Evolutionary conservation across 2,797 vertebrate species (phyloP).

Genomic region (Pogoniulus pusillus): DNA sequence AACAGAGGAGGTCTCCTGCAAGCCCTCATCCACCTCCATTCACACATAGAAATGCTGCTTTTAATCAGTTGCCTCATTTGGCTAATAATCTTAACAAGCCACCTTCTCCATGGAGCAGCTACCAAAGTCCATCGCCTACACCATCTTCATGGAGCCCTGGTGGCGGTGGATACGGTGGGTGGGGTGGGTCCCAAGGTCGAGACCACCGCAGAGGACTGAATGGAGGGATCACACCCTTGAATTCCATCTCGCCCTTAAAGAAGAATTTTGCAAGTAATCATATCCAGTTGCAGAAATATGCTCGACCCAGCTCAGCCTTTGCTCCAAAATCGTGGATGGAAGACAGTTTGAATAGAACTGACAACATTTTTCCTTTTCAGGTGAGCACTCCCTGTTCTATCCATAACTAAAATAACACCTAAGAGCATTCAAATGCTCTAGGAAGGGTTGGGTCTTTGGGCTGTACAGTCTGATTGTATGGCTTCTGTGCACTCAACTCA

Average conservation of each 20-base stretch:
- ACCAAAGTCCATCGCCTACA: slow-evolving; percentile 96
- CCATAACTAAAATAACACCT: background rate
- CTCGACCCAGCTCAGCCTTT: slow-evolving; percentile 92
- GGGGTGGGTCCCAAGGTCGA: slow-evolving; percentile 95
- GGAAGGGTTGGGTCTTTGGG: background rate
- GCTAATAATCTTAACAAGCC: slow-evolving; percentile 94
- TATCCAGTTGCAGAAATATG: slow-evolving; percentile 95
- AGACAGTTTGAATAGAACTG: slow-evolving; percentile 91
- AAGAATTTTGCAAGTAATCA: slow-evolving; percentile 98
- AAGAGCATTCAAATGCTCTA: background rate
- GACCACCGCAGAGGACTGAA: slow-evolving; percentile 94
- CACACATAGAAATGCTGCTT: slow-evolving; percentile 93
- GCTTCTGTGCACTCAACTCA: background rate
- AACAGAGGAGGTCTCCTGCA: slow-evolving; percentile 94
- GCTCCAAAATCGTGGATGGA: slow-evolving; percentile 98
- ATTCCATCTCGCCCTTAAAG: slow-evolving; percentile 97
- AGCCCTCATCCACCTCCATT: slow-evolving; percentile 93
- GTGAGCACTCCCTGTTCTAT: slow-evolving; percentile 75
- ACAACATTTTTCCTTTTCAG: slow-evolving; percentile 97
- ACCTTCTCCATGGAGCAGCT: slow-evolving; percentile 97
- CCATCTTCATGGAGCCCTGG: slow-evolving; percentile 96
- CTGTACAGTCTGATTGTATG: background rate
- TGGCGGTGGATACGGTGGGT: slow-evolving; percentile 92
- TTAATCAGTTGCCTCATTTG: slow-evolving; percentile 95
- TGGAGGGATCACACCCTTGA: slow-evolving; percentile 92